Conservation (phyloP, 37 sponge, comb jelly and placozoan genomes). For the Oopsacas minuta region DNA sequence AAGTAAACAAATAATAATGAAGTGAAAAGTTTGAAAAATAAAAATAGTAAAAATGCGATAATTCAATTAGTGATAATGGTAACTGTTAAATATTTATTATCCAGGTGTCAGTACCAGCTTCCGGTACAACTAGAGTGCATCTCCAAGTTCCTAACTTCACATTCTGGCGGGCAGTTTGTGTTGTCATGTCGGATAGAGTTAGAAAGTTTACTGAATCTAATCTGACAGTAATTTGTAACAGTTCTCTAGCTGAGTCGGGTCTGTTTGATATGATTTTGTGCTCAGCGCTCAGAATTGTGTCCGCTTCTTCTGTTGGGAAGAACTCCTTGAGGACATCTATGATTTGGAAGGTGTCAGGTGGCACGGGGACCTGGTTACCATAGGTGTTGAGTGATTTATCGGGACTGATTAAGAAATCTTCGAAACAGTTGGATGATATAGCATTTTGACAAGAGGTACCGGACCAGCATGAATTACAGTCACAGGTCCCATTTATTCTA, state of each 20-base stretch:
- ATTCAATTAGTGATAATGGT: background rate
- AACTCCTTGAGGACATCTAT: background rate
- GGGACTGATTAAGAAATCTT: background rate
- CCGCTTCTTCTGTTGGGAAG: background rate
- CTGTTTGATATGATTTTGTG: background rate
- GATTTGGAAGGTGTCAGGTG: background rate
- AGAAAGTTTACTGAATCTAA: background rate
- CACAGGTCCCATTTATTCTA: constrained; percentile 22
- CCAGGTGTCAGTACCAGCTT: background rate
- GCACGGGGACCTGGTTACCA: background rate
- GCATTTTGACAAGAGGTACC: background rate
- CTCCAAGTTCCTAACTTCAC: constrained; percentile 22
- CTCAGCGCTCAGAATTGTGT: background rate
- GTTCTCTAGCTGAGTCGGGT: background rate
- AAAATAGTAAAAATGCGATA: background rate
- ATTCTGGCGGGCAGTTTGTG: background rate
- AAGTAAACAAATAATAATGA: background rate
- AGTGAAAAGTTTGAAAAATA: background rate
- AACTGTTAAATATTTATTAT: background rate
- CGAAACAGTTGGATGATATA: constrained; percentile 3
- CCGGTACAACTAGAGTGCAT: constrained; percentile 18
- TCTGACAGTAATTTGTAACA: background rate
- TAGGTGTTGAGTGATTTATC: background rate
- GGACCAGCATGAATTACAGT: constrained; percentile 29
- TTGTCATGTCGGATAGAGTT: background rate